These are phyloP conservation scores for Drosophila prosaltans DNA, from an alignment of 1,140 invertebrate species.

Conservation along the genomic window DNA sequence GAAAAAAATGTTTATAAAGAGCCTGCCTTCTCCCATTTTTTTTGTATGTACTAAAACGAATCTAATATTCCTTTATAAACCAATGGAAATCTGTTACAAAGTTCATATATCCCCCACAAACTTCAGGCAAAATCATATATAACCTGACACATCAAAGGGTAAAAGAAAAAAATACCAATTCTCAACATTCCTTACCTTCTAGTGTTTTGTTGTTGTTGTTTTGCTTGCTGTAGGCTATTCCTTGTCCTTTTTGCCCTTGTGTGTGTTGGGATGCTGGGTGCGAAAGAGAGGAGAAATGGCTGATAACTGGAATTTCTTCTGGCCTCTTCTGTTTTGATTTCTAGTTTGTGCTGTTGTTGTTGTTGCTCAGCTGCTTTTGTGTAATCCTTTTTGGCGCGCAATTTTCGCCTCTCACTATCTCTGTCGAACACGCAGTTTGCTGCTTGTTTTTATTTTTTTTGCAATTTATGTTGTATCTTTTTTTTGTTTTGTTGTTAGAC, in stretches of 20 bases:
- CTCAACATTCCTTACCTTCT: slow-evolving; percentile 18
- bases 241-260: background rate
- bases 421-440: slow-evolving; percentile 1
- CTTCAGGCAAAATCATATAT: slow-evolving; percentile 27
- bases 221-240: slow-evolving; percentile 13
- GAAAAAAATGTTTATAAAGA: too few relatives aligned
- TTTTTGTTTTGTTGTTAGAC: slow-evolving; percentile 39
- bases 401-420: slow-evolving; percentile 43
- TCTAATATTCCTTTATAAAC: too few relatives aligned
- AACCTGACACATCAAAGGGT: background rate
- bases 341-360: slow-evolving; percentile 9
- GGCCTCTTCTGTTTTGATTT: slow-evolving; percentile 17
- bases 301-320: slow-evolving; percentile 27
- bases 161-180: background rate
- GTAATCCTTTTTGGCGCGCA: slow-evolving; percentile 78
- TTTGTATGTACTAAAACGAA: too few relatives aligned
- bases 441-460: slow-evolving; percentile 30
- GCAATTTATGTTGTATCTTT: slow-evolving; percentile 2
- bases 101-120: too few relatives aligned
- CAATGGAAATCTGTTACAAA: too few relatives aligned
- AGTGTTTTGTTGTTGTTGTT: slow-evolving; percentile 51
- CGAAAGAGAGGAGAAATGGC: background rate
- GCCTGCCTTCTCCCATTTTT: too few relatives aligned
- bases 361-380: slow-evolving; percentile 48
- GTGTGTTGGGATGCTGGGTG: slow-evolving; percentile 21